Evolutionary conservation across 2,113 vertebrate genomes (phyloP), one percentile per base, ranked within the genome.

Genomic region (human): DNA sequence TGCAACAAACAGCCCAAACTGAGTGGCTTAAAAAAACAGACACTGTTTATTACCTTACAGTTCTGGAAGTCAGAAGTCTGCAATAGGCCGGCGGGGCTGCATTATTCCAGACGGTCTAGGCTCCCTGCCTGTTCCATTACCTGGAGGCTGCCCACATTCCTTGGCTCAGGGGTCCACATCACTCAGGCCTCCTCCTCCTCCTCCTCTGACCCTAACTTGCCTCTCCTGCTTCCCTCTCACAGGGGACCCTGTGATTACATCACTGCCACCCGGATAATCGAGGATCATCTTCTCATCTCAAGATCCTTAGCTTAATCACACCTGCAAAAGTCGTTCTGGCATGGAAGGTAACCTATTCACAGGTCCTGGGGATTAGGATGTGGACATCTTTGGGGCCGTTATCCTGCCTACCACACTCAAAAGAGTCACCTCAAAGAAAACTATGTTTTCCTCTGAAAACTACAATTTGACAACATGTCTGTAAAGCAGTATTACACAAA

Each of bases 21-120:
- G 11, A 79, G 16, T 8, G 64, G 70, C 55, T 78, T 55, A 40
- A 85, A 76, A 93, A 5, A 48, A 38, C 23, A 90, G 17, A 45
- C 1, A 2, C 2, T 8, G 4, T 43, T 23, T 23, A 61, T 72
- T 27, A 35, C 22, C 30, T 32, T 1, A 72, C 0, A 59, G 57
- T 23, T 88, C 45, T 20, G 55, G 38, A 70, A 75, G n/a, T 45
- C 81, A 72, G 20, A 59, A 38, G 52, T 43, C 40, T 48, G 18
- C 13, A 52, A 48, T 3, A 14, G 32, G 8, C 9, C 0, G 1
- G 64, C 25, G 75, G 23, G 23, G 7, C 13, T 59, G 17, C 0
- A 8, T n/a, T 30, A 27, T 43, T 48, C 14, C 2, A 8, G 40
- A 78, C 14, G 8, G 23, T 59, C 10, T 18, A 27, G 55, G 22